phyloP scores from a whole-genome alignment of 2,113 vertebrate species.

The Romanogobio albipinnatus region DNA sequence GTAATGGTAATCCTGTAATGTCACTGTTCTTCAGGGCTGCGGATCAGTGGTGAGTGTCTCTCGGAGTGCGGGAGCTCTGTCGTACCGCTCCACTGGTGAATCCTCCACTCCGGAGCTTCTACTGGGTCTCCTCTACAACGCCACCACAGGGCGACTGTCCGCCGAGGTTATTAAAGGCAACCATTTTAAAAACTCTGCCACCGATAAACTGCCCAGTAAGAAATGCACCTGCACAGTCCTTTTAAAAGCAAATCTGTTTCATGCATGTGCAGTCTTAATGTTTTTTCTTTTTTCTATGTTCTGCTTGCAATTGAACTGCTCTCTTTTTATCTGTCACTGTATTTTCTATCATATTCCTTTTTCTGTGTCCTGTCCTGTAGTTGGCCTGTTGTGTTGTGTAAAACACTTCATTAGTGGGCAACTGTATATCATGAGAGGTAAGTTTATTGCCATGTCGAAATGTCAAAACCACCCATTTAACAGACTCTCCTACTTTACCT shows the following conservation, averaged over 20 bases:
- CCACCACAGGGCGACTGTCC: constrained; percentile 90
- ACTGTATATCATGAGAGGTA: constrained; percentile 99
- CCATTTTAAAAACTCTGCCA: constrained; percentile 94
- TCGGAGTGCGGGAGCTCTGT: constrained; percentile 87
- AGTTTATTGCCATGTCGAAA: constrained; percentile 66
- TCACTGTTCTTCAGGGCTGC: constrained; percentile 81
- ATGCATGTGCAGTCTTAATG: constrained; percentile 1
- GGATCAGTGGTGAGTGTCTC: constrained; percentile 92
- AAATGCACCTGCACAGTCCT: constrained; percentile 64
- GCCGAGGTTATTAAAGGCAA: constrained; percentile 98
- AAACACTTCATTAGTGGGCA: constrained; percentile 99
- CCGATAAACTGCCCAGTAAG: constrained; percentile 94
- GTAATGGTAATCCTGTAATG: background rate
- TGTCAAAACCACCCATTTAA: background rate
- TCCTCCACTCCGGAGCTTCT: constrained; percentile 91
- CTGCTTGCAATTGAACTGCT: constrained; percentile 21
- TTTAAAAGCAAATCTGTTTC: background rate
- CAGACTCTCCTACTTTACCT: background rate
- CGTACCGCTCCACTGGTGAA: constrained; percentile 89
- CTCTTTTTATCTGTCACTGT: constrained; percentile 59
- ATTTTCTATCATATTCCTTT: constrained; percentile 49
- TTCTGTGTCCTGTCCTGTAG: constrained; percentile 74
- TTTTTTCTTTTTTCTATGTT: constrained; percentile 32
- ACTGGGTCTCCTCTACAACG: constrained; percentile 92
- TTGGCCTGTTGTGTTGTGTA: constrained; percentile 98